Conservation (phyloP, 1,140 invertebrate genomes). For the Drosophila tani region DNA sequence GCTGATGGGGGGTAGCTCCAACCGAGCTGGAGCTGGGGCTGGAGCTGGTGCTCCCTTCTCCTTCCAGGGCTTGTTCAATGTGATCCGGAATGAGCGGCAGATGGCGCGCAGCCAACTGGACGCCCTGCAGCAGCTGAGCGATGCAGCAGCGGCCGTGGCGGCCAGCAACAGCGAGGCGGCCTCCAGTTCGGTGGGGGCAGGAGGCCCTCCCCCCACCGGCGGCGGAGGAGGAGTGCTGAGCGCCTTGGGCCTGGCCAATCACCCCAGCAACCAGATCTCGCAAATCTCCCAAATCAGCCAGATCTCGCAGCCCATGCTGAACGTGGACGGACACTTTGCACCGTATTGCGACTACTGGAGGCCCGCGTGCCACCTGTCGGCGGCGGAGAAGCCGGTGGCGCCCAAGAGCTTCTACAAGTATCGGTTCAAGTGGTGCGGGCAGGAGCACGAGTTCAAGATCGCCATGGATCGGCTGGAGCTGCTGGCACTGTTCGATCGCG, state of each 20-base stretch:
- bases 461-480: conserved; percentile 96
- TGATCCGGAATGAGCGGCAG: conserved; percentile 68
- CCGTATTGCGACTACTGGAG: conserved; percentile 82
- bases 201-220: not conserved
- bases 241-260: conserved; percentile 18
- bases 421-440: conserved; percentile 88
- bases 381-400: conserved; percentile 80
- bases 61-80: conserved; percentile 71
- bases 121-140: conserved; percentile 62
- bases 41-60: conserved; percentile 37
- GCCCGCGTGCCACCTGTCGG: conserved; percentile 68
- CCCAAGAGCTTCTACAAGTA: conserved; percentile 95
- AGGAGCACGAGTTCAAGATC: conserved; percentile 88
- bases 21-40: not conserved
- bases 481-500: conserved; percentile 96
- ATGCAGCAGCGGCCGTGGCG: conserved; percentile 39
- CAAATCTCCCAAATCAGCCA: conserved; percentile 40
- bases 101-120: conserved; percentile 51
- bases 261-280: conserved; percentile 48
- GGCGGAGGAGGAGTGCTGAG: conserved; percentile 24
- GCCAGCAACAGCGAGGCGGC: conserved; percentile 24
- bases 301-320: conserved; percentile 70
- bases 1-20: conserved; percentile 41
- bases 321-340: conserved; percentile 75
- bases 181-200: not conserved